Percentiles rank a stretch among this genome's conserved stretches.
Conservation (phyloP, 2,797 vertebrate species). For the Chelmon rostratus region DNA sequence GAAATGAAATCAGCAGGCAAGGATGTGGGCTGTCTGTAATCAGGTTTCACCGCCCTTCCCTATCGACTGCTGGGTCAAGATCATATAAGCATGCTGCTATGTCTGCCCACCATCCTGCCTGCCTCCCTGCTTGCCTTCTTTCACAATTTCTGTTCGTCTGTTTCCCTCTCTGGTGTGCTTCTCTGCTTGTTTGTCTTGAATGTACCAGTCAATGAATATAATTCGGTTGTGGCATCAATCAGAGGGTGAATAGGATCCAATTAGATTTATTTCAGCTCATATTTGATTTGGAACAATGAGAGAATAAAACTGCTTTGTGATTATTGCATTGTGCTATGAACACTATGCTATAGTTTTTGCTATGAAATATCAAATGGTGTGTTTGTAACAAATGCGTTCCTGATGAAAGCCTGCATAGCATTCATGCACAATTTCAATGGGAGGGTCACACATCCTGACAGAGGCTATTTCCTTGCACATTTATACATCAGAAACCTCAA, state of each 20-base stretch:
- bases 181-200: constrained; percentile 30
- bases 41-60: constrained; percentile 76
- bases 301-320: constrained; percentile 34
- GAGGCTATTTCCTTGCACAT: constrained; percentile 8
- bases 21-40: constrained; percentile 82
- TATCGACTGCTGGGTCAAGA: constrained; percentile 80
- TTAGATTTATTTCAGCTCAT: constrained; percentile 13
- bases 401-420: constrained; percentile 4
- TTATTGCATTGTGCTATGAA: constrained; percentile 38
- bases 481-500: constrained; percentile 17
- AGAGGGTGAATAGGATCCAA: constrained; percentile 7
- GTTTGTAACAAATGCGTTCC: constrained; percentile 7
- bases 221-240: constrained; percentile 37
- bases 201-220: constrained; percentile 6
- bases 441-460: background rate
- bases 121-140: constrained; percentile 39
- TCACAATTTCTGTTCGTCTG: constrained; percentile 37
- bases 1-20: constrained; percentile 79
- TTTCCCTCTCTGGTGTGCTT: constrained; percentile 17
- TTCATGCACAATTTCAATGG: constrained; percentile 16
- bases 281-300: constrained; percentile 34
- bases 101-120: constrained; percentile 73
- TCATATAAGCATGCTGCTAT: constrained; percentile 71
- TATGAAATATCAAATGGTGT: constrained; percentile 17
- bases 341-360: background rate